These are phyloP conservation scores for Crioceris asparagi DNA, from an alignment of 2,888 invertebrate genomes.

Conservation along the genomic window DNA sequence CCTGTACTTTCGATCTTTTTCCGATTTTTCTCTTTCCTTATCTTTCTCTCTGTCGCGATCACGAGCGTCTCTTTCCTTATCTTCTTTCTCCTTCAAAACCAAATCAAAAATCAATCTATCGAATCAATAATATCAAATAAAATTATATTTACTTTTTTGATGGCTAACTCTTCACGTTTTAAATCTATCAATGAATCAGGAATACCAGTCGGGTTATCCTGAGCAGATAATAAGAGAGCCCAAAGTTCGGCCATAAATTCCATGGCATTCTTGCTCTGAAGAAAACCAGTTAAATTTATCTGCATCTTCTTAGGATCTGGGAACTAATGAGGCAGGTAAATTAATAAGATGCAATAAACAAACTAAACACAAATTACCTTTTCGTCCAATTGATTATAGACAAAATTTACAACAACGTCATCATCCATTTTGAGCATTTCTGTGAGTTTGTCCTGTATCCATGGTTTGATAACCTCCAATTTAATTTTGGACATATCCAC, in stretches of 20 bases:
- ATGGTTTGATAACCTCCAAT: slow-evolving; percentile 94
- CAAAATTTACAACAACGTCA: slow-evolving; percentile 97
- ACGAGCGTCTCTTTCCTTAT: slow-evolving; percentile 47
- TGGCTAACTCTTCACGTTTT: slow-evolving; percentile 93
- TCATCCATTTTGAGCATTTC: slow-evolving; percentile 96
- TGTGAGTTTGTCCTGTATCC: slow-evolving; percentile 96
- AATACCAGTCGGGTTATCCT: slow-evolving; percentile 90
- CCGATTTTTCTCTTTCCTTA: slow-evolving; percentile 33
- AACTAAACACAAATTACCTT: slow-evolving; percentile 49
- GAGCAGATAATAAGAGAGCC: slow-evolving; percentile 89
- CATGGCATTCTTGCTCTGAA: slow-evolving; percentile 95
- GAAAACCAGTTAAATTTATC: slow-evolving; percentile 98
- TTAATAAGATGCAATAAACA: neutral
- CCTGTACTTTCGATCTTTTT: slow-evolving; percentile 40
- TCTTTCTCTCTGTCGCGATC: slow-evolving; percentile 39
- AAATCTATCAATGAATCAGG: slow-evolving; percentile 89
- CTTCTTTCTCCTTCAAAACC: slow-evolving; percentile 57
- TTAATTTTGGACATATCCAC: slow-evolving; percentile 98
- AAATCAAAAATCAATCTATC: slow-evolving; percentile 1
- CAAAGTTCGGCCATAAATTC: slow-evolving; percentile 97
- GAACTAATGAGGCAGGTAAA: slow-evolving; percentile 48
- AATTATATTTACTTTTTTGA: slow-evolving; percentile 55
- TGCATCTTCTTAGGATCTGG: slow-evolving; percentile 98
- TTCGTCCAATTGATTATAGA: slow-evolving; percentile 95
- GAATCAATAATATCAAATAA: neutral